Conservation (phyloP, 2,797 vertebrate species). For the Ambastaia sidthimunki region DNA sequence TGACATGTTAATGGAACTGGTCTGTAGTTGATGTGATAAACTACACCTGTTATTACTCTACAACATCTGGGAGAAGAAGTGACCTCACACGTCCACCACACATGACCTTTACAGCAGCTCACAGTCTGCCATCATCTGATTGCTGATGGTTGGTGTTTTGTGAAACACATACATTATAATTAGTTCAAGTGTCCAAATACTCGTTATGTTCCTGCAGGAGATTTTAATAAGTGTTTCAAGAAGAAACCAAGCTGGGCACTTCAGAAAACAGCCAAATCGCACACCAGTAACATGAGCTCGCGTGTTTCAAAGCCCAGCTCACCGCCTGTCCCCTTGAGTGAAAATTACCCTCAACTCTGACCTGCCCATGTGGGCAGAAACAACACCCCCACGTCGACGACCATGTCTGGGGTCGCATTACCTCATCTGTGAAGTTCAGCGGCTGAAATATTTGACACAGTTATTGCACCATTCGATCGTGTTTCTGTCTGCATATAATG, state of each 20-base stretch:
- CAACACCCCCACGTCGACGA: slow-evolving; percentile 40
- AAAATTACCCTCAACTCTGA: slow-evolving; percentile 66
- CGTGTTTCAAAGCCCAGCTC: slow-evolving; percentile 68
- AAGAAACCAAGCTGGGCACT: slow-evolving; percentile 22
- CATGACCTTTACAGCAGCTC: neutral
- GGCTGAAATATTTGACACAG: slow-evolving; percentile 8
- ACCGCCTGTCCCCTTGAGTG: slow-evolving; percentile 67
- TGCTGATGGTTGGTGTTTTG: neutral
- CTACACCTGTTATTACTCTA: neutral
- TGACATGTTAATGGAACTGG: neutral
- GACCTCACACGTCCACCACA: neutral
- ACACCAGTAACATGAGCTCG: slow-evolving; percentile 54
- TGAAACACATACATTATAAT: neutral
- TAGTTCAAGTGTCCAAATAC: neutral
- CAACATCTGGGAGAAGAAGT: neutral
- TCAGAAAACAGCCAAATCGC: slow-evolving; percentile 40
- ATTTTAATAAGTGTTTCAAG: neutral
- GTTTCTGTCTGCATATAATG: neutral
- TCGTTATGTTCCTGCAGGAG: neutral
- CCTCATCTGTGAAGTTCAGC: slow-evolving; percentile 45
- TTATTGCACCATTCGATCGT: neutral
- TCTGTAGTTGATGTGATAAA: neutral
- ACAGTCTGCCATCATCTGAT: neutral
- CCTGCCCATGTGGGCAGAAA: slow-evolving; percentile 53
- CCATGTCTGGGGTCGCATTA: slow-evolving; percentile 41